Percentiles rank a stretch among this genome's conserved stretches.
Evolutionary conservation across 1,140 invertebrate genomes (phyloP).

Genomic region (Archivesica marissinica): DNA sequence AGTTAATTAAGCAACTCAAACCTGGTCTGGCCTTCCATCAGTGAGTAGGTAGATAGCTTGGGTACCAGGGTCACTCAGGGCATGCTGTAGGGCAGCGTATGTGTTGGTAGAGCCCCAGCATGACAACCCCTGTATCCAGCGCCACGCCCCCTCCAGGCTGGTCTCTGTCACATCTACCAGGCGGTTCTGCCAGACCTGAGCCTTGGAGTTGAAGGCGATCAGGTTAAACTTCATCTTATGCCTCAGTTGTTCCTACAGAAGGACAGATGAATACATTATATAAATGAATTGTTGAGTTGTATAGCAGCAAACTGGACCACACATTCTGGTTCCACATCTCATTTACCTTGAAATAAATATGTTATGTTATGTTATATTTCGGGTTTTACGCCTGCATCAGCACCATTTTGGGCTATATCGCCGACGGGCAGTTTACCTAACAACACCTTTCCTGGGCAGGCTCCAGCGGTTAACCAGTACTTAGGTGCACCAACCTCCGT

Average conservation of each 20-base stretch:
- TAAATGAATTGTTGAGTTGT: neutral
- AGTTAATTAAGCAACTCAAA: too few species aligned
- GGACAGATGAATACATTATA: neutral
- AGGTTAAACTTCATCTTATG: conserved; percentile 83
- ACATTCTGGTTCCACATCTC: too few species aligned
- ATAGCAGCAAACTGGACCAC: too few species aligned
- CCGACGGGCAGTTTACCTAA: too few species aligned
- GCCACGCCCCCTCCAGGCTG: conserved; percentile 79
- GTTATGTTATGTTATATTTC: too few species aligned
- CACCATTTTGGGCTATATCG: too few species aligned
- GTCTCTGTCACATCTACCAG: conserved; percentile 82
- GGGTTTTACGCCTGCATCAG: too few species aligned
- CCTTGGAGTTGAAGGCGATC: conserved; percentile 81
- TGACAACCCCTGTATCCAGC: conserved; percentile 82
- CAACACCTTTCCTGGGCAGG: too few species aligned
- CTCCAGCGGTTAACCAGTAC: too few species aligned
- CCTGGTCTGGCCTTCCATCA: conserved; percentile 84
- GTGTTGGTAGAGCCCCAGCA: conserved; percentile 84
- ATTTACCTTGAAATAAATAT: too few species aligned
- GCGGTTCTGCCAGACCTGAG: conserved; percentile 80
- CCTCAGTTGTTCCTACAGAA: conserved; percentile 82
- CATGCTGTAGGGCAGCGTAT: conserved; percentile 80
- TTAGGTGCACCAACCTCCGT: too few species aligned
- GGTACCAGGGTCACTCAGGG: conserved; percentile 80
- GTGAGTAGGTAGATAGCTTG: conserved; percentile 84